These are phyloP conservation scores for Onthophagus taurus DNA, from an alignment of 1,140 invertebrate genomes.

Conservation along the genomic window DNA sequence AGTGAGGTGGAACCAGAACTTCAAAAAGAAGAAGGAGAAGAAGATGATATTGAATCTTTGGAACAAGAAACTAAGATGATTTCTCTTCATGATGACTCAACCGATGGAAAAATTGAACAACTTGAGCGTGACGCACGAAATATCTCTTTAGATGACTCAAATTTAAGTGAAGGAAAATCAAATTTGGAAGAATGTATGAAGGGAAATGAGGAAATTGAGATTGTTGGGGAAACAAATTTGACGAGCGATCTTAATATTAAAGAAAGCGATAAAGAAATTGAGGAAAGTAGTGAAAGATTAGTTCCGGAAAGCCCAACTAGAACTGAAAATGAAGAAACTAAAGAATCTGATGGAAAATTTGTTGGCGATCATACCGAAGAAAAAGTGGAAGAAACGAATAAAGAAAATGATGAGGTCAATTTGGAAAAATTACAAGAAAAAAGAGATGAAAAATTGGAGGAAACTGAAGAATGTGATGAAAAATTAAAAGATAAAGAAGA, in stretches of 20 bases:
- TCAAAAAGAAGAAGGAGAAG: background rate
- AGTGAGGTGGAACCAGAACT: background rate
- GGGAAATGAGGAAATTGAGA: no score
- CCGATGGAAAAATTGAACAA: no score
- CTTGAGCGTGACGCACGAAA: no score
- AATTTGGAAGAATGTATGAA: no score
- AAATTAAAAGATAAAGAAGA: background rate
- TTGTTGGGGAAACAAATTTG: no score
- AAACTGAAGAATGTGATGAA: constrained; percentile 4
- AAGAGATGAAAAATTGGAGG: background rate
- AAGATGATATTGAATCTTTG: background rate
- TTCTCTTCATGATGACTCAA: no score
- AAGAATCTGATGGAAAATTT: background rate
- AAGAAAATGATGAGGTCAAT: background rate
- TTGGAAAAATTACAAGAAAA: background rate
- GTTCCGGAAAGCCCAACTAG: background rate
- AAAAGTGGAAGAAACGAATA: background rate
- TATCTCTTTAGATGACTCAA: no score
- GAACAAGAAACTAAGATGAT: no score
- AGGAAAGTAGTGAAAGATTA: background rate
- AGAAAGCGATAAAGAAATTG: constrained; percentile 2
- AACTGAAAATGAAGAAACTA: background rate
- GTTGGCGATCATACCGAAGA: background rate
- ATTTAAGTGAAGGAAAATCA: no score
- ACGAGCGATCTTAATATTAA: no score